Evolutionary conservation across 2,888 invertebrate species (phyloP), one percentile per base, ranked within the genome.

Genomic region (Vannuccia rotundouncinata): DNA sequence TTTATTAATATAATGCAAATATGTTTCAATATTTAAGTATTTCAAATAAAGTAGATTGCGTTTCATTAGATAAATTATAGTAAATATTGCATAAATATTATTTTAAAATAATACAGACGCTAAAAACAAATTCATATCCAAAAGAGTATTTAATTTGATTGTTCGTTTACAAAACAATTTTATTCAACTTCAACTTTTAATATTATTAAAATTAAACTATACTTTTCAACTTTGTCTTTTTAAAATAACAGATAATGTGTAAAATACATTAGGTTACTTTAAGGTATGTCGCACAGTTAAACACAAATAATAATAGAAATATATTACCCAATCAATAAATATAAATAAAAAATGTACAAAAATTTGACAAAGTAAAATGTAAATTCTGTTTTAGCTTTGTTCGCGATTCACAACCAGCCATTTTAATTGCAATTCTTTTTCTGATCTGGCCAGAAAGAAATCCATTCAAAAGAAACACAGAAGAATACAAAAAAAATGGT

Each of bases 381-480:
- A 45, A 5, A 45, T 45, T 45, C 17, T 17, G 10, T 45, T 45
- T 10, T 27, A 66, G 66, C 25, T 66, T n/a, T 5, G 66, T 66
- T 5, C 10, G 86, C 0, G 89, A 89, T 83, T 89, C 89, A 0
- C 89, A 89, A 0, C 87, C 88, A 13, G 95, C 94, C 0, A 91
- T 94, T 85, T 91, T 93, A 83, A 91, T 95, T 17, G 93, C 93
- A 0, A 89, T 94, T 74, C 88, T 94, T 30, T 91, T 95, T 87
- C 95, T 95, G 87, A 89, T 94, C 29, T 89, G 95, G 29, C 95
- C 95, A 0, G 92, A 93, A 83, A 91, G 92, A 22, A 80, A 81
- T 17, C 90, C 93, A 78, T 77, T 78, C 27, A 78, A 78, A 22
- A 77, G 45, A 59, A 74, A 25, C 17, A 30, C 28, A 30, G 75